Percentiles rank a stretch among this genome's conserved stretches.
phyloP scores from a whole-genome alignment of 1,140 invertebrate species.

The Zaprionus gabonicus region DNA sequence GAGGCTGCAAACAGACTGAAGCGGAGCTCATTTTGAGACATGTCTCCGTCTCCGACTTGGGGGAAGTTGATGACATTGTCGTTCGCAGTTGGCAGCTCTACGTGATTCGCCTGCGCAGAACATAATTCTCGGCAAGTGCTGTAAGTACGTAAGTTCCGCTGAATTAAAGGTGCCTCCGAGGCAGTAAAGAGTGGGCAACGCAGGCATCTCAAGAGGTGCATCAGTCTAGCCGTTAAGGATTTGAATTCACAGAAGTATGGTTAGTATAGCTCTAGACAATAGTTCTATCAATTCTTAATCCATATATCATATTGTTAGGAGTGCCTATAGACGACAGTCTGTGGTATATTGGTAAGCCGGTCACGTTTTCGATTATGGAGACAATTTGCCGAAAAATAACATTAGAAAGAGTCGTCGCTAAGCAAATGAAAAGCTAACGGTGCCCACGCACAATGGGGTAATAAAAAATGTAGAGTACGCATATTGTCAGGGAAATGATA shows the following conservation, averaged over 20 bases:
- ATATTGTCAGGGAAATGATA: conserved; percentile 65
- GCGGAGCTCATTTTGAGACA: conserved; percentile 44
- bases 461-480: conserved; percentile 74
- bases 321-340: not conserved
- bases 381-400: conserved; percentile 53
- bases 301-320: conserved; percentile 13
- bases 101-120: conserved; percentile 64
- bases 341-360: conserved; percentile 12
- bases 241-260: conserved; percentile 16
- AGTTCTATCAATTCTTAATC: not conserved
- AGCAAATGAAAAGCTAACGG: conserved; percentile 53
- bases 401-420: conserved; percentile 40
- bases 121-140: conserved; percentile 38
- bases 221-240: conserved; percentile 58
- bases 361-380: conserved; percentile 78
- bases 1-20: conserved; percentile 38
- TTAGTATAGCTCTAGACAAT: not conserved
- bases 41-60: conserved; percentile 24
- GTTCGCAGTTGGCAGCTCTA: conserved; percentile 47
- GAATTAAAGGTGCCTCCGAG: conserved; percentile 10
- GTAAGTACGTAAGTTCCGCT: conserved; percentile 60
- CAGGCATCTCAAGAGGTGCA: conserved; percentile 9
- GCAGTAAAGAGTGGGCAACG: not conserved
- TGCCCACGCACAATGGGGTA: conserved; percentile 40
- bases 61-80: conserved; percentile 46